Evolutionary conservation across 37 sponge, comb jelly and placozoan genomes (phyloP).

Genomic region (Crambe crambe): DNA sequence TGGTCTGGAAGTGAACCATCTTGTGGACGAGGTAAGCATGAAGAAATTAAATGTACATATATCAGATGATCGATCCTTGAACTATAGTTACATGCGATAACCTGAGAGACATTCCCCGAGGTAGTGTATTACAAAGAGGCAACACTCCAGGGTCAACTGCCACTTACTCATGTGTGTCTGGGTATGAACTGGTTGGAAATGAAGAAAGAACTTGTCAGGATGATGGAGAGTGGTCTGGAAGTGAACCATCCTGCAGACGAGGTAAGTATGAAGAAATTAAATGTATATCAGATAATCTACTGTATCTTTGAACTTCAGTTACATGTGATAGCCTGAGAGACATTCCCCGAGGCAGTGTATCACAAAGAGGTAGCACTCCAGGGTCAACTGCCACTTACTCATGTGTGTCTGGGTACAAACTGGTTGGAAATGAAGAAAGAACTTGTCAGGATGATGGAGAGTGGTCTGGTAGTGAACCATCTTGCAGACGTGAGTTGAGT

Average conservation of each 20-base stretch:
- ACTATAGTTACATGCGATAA: constrained; percentile 2
- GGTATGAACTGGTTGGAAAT: constrained; percentile 37
- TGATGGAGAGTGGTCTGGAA: constrained; percentile 39
- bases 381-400: constrained; percentile 36
- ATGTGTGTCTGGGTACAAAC: constrained; percentile 28
- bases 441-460: constrained; percentile 36
- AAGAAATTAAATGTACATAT: too few relatives aligned
- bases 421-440: constrained; percentile 28
- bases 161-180: constrained; percentile 59
- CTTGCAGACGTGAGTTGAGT: constrained; percentile 45
- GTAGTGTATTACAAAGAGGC: constrained; percentile 17
- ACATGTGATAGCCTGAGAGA: neutral
- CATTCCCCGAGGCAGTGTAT: constrained; percentile 1
- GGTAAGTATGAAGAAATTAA: too few relatives aligned
- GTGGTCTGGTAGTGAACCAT: constrained; percentile 50
- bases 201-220: constrained; percentile 41
- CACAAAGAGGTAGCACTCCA: neutral
- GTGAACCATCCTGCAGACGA: constrained; percentile 40
- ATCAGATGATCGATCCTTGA: too few relatives aligned
- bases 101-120: constrained; percentile 38
- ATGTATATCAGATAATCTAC: too few relatives aligned
- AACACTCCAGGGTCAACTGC: constrained; percentile 34
- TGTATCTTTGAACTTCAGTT: too few relatives aligned
- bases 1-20: constrained; percentile 49
- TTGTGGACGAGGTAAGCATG: too few relatives aligned